Evolutionary conservation across 2,113 vertebrate species (phyloP).

Genomic region (Pardalotus punctatus): DNA sequence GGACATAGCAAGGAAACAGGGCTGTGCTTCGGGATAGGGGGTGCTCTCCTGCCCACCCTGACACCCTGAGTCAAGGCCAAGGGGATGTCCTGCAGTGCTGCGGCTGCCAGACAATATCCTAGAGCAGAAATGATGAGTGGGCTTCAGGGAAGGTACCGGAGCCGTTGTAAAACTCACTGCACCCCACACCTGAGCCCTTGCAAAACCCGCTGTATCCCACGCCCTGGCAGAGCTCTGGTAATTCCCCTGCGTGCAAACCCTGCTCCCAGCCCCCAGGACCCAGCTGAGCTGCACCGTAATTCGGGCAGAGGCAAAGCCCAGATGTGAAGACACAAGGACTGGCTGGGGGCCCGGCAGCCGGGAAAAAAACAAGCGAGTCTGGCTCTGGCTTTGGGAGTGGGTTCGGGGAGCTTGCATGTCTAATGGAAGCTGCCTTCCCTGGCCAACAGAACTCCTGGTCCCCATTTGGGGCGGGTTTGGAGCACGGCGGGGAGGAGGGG

Average conservation of each 20-base stretch:
- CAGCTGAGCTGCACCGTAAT: background rate
- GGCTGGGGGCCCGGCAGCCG: background rate
- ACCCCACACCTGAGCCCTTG: background rate
- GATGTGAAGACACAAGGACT: background rate
- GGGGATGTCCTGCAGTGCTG: fast-evolving
- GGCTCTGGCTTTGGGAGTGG: background rate
- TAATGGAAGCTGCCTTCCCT: fast-evolving
- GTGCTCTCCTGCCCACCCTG: background rate
- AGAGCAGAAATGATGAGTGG: background rate
- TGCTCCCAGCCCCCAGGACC: background rate
- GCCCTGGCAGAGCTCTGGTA: background rate
- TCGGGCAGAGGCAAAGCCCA: background rate
- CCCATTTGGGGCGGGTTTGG: background rate
- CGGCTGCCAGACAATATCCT: background rate
- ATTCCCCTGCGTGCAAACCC: background rate
- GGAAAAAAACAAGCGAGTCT: background rate
- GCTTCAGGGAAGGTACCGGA: background rate
- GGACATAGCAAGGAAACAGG: background rate
- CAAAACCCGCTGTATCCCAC: background rate
- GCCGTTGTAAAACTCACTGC: background rate
- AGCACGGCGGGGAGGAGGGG: background rate
- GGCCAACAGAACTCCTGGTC: background rate
- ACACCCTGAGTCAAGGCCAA: background rate
- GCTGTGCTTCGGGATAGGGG: background rate
- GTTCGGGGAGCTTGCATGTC: fast-evolving